phyloP scores from a whole-genome alignment of 2,797 vertebrate species.

The Bradypus variegatus region DNA sequence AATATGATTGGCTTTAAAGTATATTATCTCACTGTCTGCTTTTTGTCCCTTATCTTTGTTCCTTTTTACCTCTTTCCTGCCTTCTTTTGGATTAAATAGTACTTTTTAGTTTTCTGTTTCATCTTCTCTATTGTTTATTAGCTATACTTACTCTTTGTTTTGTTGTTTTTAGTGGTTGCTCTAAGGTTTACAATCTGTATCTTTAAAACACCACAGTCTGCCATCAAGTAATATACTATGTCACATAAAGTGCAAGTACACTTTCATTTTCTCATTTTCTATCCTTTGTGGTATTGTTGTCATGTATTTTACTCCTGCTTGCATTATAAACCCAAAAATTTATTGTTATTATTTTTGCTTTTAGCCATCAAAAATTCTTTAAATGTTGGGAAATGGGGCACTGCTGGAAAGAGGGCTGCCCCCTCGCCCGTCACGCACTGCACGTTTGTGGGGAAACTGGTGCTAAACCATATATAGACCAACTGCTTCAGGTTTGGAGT shows the following conservation, averaged over 20 bases:
- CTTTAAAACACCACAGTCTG: neutral
- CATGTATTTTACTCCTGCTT: neutral
- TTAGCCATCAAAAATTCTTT: too few relatives aligned
- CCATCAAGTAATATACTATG: neutral
- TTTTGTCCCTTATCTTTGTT: neutral
- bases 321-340: neutral
- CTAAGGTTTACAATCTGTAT: neutral
- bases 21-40: neutral
- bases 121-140: neutral
- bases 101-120: neutral
- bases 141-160: neutral
- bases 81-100: neutral
- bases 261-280: constrained; percentile 16
- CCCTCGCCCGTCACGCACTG: too few relatives aligned
- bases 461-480: too few relatives aligned
- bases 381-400: too few relatives aligned
- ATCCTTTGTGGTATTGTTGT: neutral
- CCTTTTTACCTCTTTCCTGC: neutral
- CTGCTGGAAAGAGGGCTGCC: too few relatives aligned
- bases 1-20: neutral
- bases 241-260: neutral
- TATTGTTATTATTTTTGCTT: neutral
- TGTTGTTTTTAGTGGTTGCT: neutral
- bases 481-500: too few relatives aligned
- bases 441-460: too few relatives aligned